Evolutionary conservation across 2,888 invertebrate genomes (phyloP), one percentile per base, ranked within the genome.

Genomic region (Andrena trimmerana): DNA sequence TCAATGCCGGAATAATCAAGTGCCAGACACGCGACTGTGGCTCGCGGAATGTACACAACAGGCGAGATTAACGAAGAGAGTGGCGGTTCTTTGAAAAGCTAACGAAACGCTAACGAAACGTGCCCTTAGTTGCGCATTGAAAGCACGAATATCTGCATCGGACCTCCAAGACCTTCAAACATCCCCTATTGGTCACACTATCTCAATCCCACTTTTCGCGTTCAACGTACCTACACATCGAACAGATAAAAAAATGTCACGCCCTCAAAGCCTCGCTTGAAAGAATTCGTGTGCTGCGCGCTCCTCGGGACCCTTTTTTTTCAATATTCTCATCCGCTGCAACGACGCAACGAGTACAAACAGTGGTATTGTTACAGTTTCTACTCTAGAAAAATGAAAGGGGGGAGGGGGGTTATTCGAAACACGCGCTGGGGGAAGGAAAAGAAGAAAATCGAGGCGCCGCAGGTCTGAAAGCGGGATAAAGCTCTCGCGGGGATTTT

Each of bases 61-160:
- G 57, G 74, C 67, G 72, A 78, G 71, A 81, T 85, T 85, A 84
- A 85, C 83, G 71, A 81, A 84, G 68, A 16, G n/a, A 33, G 16
- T 31, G 36, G n/a, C 5, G 27, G 65, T 66, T 63, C 63, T 66
- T 66, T 59, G 42, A 67, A 50, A 60, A 24, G 2, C 60, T 31
- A 69, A 27, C 31, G 60, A 48, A 69, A 59, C 84, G 84, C 85
- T 85, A 85, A 84, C 78, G 76, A 85, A 85, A 74, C 77, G 66
- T 36, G 54, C 69, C 71, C 75, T 69, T 67, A 72, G 75, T 81
- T 83, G 69, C 69, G 33, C 79, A 68, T 33, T 54, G 27, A 69
- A 59, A 24, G 20, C 33, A 27, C 63, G 59, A 24, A 4, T 24
- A 20, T 20, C 57, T 7, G 13, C 57, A 8, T 20, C 57, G 2